Conservation (phyloP, 2,797 vertebrate species). For the Mus spretus region DNA sequence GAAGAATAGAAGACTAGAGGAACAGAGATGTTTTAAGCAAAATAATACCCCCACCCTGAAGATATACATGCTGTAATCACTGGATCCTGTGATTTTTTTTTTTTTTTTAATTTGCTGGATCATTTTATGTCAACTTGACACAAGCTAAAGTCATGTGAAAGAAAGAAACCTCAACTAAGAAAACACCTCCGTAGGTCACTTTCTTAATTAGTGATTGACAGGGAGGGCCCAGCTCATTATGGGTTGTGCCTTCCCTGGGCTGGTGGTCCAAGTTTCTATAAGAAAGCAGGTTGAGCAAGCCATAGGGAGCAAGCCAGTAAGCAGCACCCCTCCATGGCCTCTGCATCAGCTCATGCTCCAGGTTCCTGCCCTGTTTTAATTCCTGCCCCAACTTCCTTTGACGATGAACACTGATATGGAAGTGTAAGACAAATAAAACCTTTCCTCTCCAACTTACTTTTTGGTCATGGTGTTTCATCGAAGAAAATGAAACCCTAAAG, state of each 20-base stretch:
- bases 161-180: background rate
- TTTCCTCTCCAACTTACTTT: background rate
- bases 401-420: background rate
- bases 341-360: background rate
- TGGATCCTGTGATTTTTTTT: background rate
- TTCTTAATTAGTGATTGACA: background rate
- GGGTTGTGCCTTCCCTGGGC: background rate
- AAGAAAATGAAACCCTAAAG: background rate
- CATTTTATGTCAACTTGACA: background rate
- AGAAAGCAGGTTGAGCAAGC: background rate
- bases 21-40: background rate
- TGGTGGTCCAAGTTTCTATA: background rate
- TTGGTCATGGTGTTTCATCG: background rate
- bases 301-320: background rate
- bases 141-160: background rate
- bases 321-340: background rate
- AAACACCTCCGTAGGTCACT: background rate
- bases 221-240: background rate
- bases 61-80: background rate
- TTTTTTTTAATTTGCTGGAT: background rate
- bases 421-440: background rate
- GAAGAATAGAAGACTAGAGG: background rate
- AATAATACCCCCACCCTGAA: background rate
- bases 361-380: background rate
- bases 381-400: background rate